phyloP scores from a whole-genome alignment of 2,888 invertebrate species.

The Bembecia ichneumoniformis region DNA sequence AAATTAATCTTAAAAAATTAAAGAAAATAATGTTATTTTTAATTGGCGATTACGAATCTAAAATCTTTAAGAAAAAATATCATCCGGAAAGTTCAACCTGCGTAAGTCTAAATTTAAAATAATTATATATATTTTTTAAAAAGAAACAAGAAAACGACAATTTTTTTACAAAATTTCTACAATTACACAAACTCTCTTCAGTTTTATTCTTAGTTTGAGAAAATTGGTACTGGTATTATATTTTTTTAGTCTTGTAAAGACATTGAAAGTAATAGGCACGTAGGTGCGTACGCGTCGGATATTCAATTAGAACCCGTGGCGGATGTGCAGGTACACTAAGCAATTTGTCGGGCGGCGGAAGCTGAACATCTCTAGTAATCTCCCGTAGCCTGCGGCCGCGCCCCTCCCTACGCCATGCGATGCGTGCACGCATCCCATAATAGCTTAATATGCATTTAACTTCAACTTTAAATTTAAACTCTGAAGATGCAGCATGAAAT shows the following conservation, averaged over 20 bases:
- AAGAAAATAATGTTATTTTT: too few species aligned
- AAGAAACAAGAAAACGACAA: too few species aligned
- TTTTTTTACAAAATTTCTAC: too few species aligned
- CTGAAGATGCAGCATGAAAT: not conserved
- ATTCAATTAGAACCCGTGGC: conserved; percentile 42
- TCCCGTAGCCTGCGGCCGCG: conserved; percentile 30
- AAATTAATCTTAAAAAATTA: too few species aligned
- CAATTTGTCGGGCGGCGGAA: conserved; percentile 52
- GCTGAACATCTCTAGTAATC: conserved; percentile 46
- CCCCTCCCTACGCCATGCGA: conserved; percentile 6
- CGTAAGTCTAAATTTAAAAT: too few species aligned
- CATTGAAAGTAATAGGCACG: conserved; percentile 22
- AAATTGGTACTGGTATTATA: conserved; percentile 1
- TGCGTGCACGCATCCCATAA: conserved; percentile 16
- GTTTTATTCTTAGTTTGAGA: too few species aligned
- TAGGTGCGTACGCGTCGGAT: conserved; percentile 15
- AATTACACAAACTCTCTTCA: too few species aligned
- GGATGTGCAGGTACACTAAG: conserved; percentile 32
- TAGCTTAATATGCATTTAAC: conserved; percentile 6
- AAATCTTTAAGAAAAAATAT: too few species aligned
- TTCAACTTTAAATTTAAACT: not conserved
- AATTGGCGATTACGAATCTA: too few species aligned
- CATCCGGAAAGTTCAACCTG: too few species aligned
- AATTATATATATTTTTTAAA: too few species aligned
- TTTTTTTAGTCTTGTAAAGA: conserved; percentile 11